Evolutionary conservation across 2,888 invertebrate species (phyloP).

Genomic region (Agrochola circellaris): DNA sequence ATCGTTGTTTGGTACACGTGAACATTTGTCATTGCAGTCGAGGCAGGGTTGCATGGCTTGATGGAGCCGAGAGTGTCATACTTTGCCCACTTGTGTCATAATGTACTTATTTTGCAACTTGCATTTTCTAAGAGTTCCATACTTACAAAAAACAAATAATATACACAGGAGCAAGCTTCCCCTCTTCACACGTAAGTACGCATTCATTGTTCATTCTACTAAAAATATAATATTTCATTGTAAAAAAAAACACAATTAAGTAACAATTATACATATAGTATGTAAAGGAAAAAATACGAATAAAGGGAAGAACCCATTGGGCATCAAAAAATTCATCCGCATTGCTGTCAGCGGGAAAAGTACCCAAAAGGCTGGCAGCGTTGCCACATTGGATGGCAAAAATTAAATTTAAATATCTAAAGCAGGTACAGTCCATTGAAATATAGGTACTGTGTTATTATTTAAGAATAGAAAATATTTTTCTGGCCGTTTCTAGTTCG

Average conservation of each 20-base stretch:
- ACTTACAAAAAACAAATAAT: background rate
- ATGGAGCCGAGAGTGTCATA: background rate
- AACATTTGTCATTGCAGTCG: background rate
- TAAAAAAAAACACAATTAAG: too few species aligned
- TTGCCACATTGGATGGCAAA: background rate
- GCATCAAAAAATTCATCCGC: too few species aligned
- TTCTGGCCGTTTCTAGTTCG: background rate
- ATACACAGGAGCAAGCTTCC: background rate
- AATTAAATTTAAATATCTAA: background rate
- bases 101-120: background rate
- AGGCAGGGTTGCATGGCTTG: background rate
- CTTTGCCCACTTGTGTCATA: background rate
- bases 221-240: background rate
- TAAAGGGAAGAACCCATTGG: too few species aligned
- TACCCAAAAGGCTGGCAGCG: too few species aligned
- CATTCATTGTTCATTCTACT: background rate
- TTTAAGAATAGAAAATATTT: slow-evolving; percentile 4
- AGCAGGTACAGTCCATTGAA: background rate
- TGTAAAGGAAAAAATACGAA: too few species aligned
- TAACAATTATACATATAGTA: too few species aligned
- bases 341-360: too few species aligned
- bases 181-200: background rate
- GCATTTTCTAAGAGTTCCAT: background rate
- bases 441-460: background rate
- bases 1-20: background rate